These are phyloP conservation scores for Frankliniella fusca DNA, from an alignment of 2,888 invertebrate species.

Conservation along the genomic window DNA sequence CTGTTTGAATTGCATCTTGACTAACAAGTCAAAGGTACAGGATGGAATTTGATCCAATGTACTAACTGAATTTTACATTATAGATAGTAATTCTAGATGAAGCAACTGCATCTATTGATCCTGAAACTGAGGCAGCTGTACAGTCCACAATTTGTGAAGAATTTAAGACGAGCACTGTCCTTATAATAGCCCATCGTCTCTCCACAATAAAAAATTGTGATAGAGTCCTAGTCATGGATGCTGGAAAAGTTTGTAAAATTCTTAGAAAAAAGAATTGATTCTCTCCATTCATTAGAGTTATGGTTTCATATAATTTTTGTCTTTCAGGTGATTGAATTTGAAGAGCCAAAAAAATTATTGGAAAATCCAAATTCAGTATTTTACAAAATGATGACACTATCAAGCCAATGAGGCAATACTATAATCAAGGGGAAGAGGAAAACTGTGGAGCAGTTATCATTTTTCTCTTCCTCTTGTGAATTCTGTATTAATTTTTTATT, in stretches of 20 bases:
- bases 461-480: not conserved
- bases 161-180: constrained; percentile 55
- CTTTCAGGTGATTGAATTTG: constrained; percentile 47
- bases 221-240: constrained; percentile 54
- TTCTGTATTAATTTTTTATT: not conserved
- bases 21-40: no score
- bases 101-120: constrained; percentile 56
- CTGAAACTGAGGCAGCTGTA: constrained; percentile 55
- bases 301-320: constrained; percentile 3
- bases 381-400: constrained; percentile 47
- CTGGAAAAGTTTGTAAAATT: constrained; percentile 45
- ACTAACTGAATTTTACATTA: constrained; percentile 29
- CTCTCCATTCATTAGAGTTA: not conserved
- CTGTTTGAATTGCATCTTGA: no score
- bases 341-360: constrained; percentile 48
- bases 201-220: constrained; percentile 54
- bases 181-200: constrained; percentile 61
- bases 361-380: constrained; percentile 48
- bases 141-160: constrained; percentile 52
- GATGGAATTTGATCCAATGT: no score
- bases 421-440: not conserved
- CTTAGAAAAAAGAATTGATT: not conserved
- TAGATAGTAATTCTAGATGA: constrained; percentile 57
- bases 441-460: not conserved
- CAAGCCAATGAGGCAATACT: no score